These are phyloP conservation scores for Conus ventricosus DNA, from an alignment of 1,140 invertebrate species.

Conservation along the genomic window DNA sequence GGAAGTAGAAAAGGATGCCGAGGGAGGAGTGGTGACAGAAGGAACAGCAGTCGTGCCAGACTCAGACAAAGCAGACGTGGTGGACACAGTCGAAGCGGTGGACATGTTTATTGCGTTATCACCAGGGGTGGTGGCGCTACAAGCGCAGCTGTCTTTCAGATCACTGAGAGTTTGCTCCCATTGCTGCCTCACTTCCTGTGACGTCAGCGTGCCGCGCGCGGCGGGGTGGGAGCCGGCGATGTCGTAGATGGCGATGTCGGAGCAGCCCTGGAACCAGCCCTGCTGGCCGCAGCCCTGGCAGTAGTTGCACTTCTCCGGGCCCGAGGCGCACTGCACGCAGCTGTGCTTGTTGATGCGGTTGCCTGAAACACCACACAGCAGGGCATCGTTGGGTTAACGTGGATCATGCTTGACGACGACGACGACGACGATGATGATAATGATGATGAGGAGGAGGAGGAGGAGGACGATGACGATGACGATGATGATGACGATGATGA, in stretches of 20 bases:
- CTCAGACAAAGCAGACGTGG: constrained; percentile 5
- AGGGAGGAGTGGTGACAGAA: background rate
- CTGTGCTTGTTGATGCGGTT: constrained; percentile 18
- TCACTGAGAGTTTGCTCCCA: constrained; percentile 1
- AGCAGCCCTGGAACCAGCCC: constrained; percentile 57
- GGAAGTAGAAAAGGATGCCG: background rate
- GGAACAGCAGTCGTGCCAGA: background rate
- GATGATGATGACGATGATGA: no score
- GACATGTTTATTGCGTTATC: constrained; percentile 31
- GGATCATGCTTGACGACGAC: background rate
- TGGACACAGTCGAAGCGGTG: background rate
- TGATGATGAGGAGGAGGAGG: no score
- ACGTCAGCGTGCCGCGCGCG: constrained; percentile 12
- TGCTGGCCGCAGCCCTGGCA: constrained; percentile 53
- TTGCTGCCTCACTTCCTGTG: constrained; percentile 23
- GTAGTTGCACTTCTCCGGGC: constrained; percentile 21
- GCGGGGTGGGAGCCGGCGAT: constrained; percentile 19
- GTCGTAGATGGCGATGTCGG: constrained; percentile 49
- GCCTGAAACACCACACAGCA: constrained; percentile 4
- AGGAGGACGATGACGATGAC: no score
- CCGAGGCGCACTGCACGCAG: constrained; percentile 36
- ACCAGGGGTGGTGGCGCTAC: background rate
- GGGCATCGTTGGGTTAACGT: background rate
- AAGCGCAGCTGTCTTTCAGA: background rate
- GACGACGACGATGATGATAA: background rate